These are phyloP conservation scores for Cremastinae sp. DNA, from an alignment of 2,888 invertebrate genomes.

Conservation along the genomic window DNA sequence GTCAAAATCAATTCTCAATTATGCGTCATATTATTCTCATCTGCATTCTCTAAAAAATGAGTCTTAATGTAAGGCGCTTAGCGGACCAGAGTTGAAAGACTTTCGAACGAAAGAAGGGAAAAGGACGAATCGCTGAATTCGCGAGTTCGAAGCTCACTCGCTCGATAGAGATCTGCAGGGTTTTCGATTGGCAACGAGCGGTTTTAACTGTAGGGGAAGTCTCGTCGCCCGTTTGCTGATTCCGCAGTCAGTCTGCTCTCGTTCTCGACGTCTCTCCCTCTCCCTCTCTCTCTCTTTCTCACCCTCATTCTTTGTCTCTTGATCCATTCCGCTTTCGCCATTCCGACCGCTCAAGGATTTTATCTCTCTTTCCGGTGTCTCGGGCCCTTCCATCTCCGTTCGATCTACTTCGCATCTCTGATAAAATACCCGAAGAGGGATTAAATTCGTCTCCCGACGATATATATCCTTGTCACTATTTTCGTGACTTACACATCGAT, in stretches of 20 bases:
- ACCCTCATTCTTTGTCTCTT: slow-evolving; percentile 29
- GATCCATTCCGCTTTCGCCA: slow-evolving; percentile 61
- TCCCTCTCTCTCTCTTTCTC: slow-evolving; percentile 34
- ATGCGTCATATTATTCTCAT: background rate
- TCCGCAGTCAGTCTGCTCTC: slow-evolving; percentile 56
- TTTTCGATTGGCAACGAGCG: slow-evolving; percentile 43
- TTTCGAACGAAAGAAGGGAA: slow-evolving; percentile 8
- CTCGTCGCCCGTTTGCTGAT: slow-evolving; percentile 57
- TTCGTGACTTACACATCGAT: too few relatives aligned
- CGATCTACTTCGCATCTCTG: background rate
- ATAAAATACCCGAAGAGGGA: too few relatives aligned
- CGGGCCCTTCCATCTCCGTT: slow-evolving; percentile 36
- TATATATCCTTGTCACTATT: too few relatives aligned
- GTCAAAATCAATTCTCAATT: slow-evolving; percentile 7
- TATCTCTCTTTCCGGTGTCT: slow-evolving; percentile 41
- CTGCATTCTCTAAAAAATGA: slow-evolving; percentile 9
- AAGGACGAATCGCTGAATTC: slow-evolving; percentile 45
- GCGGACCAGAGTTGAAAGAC: slow-evolving; percentile 26
- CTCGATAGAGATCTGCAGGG: slow-evolving; percentile 59
- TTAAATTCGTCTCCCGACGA: too few relatives aligned
- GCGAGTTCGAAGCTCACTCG: slow-evolving; percentile 34
- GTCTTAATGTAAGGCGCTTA: background rate
- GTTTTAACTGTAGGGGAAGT: slow-evolving; percentile 56
- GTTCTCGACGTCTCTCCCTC: slow-evolving; percentile 30
- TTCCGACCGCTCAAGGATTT: slow-evolving; percentile 67